These are phyloP conservation scores for Andricus grossulariae DNA, from an alignment of 1,140 invertebrate species.

Conservation along the genomic window DNA sequence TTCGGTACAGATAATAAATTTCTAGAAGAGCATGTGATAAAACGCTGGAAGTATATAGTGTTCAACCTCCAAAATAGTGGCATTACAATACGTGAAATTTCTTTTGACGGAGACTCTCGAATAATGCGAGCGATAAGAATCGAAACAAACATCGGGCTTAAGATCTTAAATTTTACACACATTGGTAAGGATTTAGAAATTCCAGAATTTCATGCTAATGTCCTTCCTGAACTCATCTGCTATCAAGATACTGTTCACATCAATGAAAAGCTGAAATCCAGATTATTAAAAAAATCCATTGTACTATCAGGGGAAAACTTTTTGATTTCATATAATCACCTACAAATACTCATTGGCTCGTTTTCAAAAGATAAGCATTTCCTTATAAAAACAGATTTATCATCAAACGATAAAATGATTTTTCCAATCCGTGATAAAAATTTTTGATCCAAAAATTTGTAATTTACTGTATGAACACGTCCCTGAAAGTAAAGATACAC, in stretches of 20 bases:
- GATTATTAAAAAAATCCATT: slow-evolving; percentile 47
- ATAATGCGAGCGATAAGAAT: slow-evolving; percentile 31
- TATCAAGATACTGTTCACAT: slow-evolving; percentile 48
- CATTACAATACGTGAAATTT: slow-evolving; percentile 43
- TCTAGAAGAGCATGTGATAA: no score
- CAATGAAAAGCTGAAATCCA: slow-evolving; percentile 27
- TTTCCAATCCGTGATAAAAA: no score
- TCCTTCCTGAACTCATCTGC: slow-evolving; percentile 35
- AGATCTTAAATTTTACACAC: not conserved
- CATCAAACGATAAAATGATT: no score
- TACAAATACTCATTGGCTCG: slow-evolving; percentile 29
- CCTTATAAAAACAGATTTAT: slow-evolving; percentile 41
- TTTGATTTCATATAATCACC: slow-evolving; percentile 35
- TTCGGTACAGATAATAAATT: no score
- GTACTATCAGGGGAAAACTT: slow-evolving; percentile 40
- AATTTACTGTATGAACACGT: no score
- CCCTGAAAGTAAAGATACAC: slow-evolving; percentile 38
- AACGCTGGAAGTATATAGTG: no score
- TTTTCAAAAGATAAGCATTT: slow-evolving; percentile 46
- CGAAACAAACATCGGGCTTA: slow-evolving; percentile 28
- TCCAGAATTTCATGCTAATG: slow-evolving; percentile 35
- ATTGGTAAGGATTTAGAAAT: not conserved
- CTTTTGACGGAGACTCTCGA: slow-evolving; percentile 22
- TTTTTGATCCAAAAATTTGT: no score
- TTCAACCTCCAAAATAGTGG: slow-evolving; percentile 34